phyloP scores from a whole-genome alignment of 1,140 invertebrate genomes.

The Drosophila truncata region DNA sequence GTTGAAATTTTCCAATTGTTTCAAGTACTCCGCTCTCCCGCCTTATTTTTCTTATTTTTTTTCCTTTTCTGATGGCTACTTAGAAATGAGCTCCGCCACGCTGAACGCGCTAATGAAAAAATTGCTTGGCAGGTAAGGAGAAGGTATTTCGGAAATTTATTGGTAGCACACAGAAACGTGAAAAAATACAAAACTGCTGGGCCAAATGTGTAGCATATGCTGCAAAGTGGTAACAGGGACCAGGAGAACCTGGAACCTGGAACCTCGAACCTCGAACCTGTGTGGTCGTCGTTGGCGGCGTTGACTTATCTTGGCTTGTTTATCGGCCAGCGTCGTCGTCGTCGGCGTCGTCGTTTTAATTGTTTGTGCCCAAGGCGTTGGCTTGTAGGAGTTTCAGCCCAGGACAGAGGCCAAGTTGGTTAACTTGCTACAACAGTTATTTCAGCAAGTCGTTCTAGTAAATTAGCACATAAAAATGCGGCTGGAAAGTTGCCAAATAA shows the following conservation, averaged over 20 bases:
- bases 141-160: slow-evolving; percentile 78
- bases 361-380: slow-evolving; percentile 72
- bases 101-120: slow-evolving; percentile 75
- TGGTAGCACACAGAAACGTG: slow-evolving; percentile 56
- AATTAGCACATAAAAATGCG: slow-evolving; percentile 69
- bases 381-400: slow-evolving; percentile 65
- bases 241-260: not conserved
- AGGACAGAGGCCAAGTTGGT: slow-evolving; percentile 7
- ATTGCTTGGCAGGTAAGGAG: slow-evolving; percentile 62
- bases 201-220: slow-evolving; percentile 72
- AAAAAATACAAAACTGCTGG: slow-evolving; percentile 41
- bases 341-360: slow-evolving; percentile 69
- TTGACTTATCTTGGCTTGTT: slow-evolving; percentile 75
- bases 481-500: slow-evolving; percentile 74
- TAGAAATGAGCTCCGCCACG: slow-evolving; percentile 32
- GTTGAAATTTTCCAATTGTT: slow-evolving; percentile 78
- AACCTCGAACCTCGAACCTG: slow-evolving; percentile 28
- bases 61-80: slow-evolving; percentile 23
- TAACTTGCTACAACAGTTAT: slow-evolving; percentile 57
- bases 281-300: slow-evolving; percentile 64
- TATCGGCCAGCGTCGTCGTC: slow-evolving; percentile 56
- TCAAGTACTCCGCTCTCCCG: slow-evolving; percentile 13
- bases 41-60: slow-evolving; percentile 6
- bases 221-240: slow-evolving; percentile 31
- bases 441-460: slow-evolving; percentile 68